Base-by-base conservation (phyloP, 2,797 vertebrate genomes). In the Pseudocheirus occidentalis region DNA sequence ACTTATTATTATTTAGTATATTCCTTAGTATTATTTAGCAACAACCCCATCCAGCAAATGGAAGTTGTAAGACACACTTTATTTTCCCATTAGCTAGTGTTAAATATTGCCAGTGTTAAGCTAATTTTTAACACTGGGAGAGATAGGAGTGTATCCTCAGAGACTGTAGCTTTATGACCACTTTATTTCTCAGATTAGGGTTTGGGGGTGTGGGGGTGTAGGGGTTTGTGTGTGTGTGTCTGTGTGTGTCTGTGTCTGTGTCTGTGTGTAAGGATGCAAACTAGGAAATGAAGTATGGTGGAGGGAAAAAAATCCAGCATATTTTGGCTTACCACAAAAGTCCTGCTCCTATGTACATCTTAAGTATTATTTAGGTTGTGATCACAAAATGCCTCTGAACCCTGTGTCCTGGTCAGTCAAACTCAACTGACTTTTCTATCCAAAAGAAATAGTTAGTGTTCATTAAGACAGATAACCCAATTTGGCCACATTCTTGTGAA, bases 331-430 rank as follows among this genome's bases (percentile, higher is more conserved):
- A 90, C n/a, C 24, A 29, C 29, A 13, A 46, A 12, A 58, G 34
- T 81, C 95, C 55, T 89, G 73, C n/a, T 92, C 52, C 55, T n/a
- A 9, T 10, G 29, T 91, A 93, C 93, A 91, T 92, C 91, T 93
- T 29, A 1, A 95, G 31, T 29, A n/a, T 59, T 28, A 7, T 50
- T 54, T 58, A 96, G 94, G 91, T 90, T 58, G 89, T 52, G 93
- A 62, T 93, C 92, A 34, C 54, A n/a, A 14, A 9, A 55, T 34
- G 56, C 73, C 90, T 87, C 24, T 81, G 53, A 58, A 55, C 87
- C 95, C 50, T 95, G 87, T 90, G 28, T 96, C 66, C 24, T 91
- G 90, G 58, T 96, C 90, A 52, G 34, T 55, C 91, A 93, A 94
- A 92, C 12, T 62, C 50, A 73, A 94, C 90, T 53, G 90, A 93